Percentiles rank a stretch among this genome's conserved stretches.
Conservation (phyloP, 1,140 invertebrate genomes). For the Coelopa frigida region DNA sequence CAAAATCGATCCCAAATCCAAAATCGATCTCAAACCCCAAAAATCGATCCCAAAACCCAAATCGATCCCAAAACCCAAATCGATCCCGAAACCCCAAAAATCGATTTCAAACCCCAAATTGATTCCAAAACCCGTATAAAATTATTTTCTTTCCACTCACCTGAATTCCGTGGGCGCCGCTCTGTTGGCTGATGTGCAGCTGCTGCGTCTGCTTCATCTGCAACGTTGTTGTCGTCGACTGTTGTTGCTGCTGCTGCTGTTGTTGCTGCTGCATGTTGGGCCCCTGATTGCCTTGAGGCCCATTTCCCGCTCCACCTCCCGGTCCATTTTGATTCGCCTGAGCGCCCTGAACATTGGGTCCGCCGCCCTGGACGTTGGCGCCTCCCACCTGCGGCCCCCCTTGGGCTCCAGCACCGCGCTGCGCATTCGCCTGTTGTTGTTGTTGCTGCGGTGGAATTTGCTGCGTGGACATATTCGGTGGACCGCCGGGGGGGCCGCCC, state of each 20-base stretch:
- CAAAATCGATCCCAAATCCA: too few relatives aligned
- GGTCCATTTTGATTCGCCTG: constrained; percentile 25
- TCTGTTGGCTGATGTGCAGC: constrained; percentile 72
- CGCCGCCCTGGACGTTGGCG: constrained; percentile 9
- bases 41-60: too few relatives aligned
- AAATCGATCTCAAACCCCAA: too few relatives aligned
- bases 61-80: too few relatives aligned
- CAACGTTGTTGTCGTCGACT: constrained; percentile 49
- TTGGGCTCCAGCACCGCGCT: constrained; percentile 24
- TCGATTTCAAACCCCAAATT: too few relatives aligned
- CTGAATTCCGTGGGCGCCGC: constrained; percentile 62
- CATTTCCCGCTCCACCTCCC: constrained; percentile 19
- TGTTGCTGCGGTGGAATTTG: constrained; percentile 40
- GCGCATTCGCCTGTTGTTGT: constrained; percentile 25
- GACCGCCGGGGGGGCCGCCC: constrained; percentile 51
- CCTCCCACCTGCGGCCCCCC: constrained; percentile 17
- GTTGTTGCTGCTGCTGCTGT: constrained; percentile 27
- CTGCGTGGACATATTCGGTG: constrained; percentile 51
- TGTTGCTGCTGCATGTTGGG: neutral
- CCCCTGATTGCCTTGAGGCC: constrained; percentile 13
- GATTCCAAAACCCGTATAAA: too few relatives aligned
- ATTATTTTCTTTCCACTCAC: constrained; percentile 46
- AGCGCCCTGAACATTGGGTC: constrained; percentile 10
- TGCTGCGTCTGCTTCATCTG: constrained; percentile 83
- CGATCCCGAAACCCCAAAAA: too few relatives aligned